These are phyloP conservation scores for Ageneiosus marmoratus DNA, from an alignment of 2,113 vertebrate species.

Conservation along the genomic window DNA sequence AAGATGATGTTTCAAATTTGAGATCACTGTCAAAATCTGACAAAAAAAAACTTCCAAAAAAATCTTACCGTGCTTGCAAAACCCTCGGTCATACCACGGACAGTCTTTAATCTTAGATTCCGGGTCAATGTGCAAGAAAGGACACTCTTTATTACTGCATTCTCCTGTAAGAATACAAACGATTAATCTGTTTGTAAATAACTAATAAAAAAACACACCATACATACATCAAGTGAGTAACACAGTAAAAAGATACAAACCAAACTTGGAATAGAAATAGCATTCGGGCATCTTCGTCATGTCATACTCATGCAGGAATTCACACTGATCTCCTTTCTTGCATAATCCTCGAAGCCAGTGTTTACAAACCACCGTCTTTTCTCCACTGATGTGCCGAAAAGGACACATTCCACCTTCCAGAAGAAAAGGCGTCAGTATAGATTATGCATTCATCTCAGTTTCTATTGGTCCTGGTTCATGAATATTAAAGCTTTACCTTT, in stretches of 20 bases:
- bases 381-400: constrained; percentile 95
- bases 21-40: background rate
- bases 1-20: background rate
- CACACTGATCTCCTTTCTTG: constrained; percentile 98
- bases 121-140: constrained; percentile 97
- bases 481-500: constrained; percentile 78
- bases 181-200: background rate
- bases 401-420: constrained; percentile 94
- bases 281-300: constrained; percentile 99
- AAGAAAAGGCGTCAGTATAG: background rate
- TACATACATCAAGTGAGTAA: background rate
- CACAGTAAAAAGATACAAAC: constrained; percentile 68
- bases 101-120: constrained; percentile 99
- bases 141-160: constrained; percentile 99
- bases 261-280: constrained; percentile 99
- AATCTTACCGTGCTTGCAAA: constrained; percentile 94
- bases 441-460: background rate
- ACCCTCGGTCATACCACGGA: constrained; percentile 97
- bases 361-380: constrained; percentile 98
- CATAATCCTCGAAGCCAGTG: constrained; percentile 97
- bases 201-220: background rate
- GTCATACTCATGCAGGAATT: constrained; percentile 97
- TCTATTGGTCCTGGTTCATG: background rate
- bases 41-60: background rate
- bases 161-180: constrained; percentile 77